These are phyloP conservation scores for Azemiops feae DNA, from an alignment of 2,113 vertebrate genomes.

Conservation along the genomic window DNA sequence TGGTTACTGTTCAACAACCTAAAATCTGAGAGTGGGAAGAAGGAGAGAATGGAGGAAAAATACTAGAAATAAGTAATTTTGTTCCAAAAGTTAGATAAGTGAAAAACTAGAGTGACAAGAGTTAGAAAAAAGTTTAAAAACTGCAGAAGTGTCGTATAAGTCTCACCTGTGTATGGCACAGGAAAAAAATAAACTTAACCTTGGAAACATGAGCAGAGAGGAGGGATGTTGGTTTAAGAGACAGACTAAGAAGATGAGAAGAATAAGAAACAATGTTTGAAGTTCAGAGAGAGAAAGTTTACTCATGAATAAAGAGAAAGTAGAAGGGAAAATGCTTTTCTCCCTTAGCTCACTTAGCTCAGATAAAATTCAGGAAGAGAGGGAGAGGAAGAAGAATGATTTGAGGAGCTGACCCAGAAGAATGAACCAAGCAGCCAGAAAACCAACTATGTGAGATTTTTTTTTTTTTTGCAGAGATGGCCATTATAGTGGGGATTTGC, in stretches of 20 bases:
- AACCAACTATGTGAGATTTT: not conserved
- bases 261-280: not conserved
- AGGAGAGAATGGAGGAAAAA: not conserved
- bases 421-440: not conserved
- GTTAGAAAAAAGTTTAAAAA: not conserved
- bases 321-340: not conserved
- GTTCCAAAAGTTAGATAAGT: not conserved
- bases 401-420: not conserved
- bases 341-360: not conserved
- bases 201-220: not conserved
- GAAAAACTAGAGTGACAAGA: not conserved
- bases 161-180: not conserved
- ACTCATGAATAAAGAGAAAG: not conserved
- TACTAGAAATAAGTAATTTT: not conserved
- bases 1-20: not conserved
- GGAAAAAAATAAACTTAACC: not conserved
- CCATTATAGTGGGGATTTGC: not conserved
- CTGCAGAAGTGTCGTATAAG: not conserved
- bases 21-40: not conserved
- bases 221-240: not conserved
- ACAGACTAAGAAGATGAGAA: not conserved
- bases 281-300: not conserved
- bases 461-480: not conserved
- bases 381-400: not conserved
- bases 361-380: not conserved